phyloP scores from a whole-genome alignment of 2,113 vertebrate genomes.

The Steatornis caripensis region DNA sequence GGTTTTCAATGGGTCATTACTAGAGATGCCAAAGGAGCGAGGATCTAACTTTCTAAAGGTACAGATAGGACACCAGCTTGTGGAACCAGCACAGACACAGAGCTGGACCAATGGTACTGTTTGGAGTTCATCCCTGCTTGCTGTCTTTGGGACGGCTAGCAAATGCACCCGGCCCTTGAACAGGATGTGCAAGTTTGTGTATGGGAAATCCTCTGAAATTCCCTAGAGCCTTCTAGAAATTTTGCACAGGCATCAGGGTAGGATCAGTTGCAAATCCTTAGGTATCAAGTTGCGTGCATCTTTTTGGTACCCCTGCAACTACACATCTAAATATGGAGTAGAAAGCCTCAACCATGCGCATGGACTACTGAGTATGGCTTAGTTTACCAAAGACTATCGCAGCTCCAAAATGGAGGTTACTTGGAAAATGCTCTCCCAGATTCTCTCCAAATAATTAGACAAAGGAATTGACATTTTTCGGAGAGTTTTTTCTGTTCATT shows the following conservation, averaged over 20 bases:
- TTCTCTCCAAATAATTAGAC: not conserved
- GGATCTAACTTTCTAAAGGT: not conserved
- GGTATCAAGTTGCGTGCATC: not conserved
- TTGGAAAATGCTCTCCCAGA: not conserved
- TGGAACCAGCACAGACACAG: not conserved
- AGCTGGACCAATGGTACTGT: not conserved
- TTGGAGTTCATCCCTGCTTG: not conserved
- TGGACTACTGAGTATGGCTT: too few relatives aligned
- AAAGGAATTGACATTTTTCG: not conserved
- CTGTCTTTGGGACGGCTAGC: not conserved
- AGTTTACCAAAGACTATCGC: too few relatives aligned
- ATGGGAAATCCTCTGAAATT: not conserved
- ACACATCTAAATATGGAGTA: rapidly evolving
- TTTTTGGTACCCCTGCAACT: not conserved
- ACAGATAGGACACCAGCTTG: not conserved
- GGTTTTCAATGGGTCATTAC: not conserved
- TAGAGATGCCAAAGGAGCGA: not conserved
- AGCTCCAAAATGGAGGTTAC: not conserved
- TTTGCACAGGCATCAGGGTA: not conserved
- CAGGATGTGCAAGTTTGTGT: not conserved
- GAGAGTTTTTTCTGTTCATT: not conserved
- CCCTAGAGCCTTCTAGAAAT: not conserved
- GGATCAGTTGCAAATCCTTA: not conserved
- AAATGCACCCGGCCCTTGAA: not conserved
- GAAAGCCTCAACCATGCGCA: not conserved